Conservation (phyloP, 2,113 vertebrate species). For the Onychorhynchus coronatus region DNA sequence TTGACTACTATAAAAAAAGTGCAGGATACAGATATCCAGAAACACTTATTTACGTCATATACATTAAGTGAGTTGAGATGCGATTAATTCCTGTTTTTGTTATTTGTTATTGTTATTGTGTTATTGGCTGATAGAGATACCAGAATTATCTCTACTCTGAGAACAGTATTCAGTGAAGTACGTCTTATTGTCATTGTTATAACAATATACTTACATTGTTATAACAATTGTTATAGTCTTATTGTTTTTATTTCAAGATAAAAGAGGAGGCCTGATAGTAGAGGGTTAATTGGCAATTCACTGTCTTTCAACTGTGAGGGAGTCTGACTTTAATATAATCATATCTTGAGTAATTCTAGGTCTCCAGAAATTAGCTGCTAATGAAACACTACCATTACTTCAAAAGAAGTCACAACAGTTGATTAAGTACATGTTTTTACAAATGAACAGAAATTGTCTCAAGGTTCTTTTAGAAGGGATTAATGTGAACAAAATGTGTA, state of each 20-base stretch:
- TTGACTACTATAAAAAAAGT: background rate
- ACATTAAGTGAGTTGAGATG: background rate
- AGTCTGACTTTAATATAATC: background rate
- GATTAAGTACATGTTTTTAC: background rate
- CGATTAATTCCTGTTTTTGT: background rate
- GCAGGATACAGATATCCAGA: background rate
- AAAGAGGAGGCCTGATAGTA: background rate
- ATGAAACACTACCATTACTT: constrained; percentile 22
- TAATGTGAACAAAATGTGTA: background rate
- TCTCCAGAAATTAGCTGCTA: constrained; percentile 36
- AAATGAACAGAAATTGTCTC: constrained; percentile 7
- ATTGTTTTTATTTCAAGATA: background rate
- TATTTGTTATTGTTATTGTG: too few species aligned
- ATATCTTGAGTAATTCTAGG: background rate
- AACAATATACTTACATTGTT: too few species aligned
- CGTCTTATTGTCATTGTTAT: too few species aligned
- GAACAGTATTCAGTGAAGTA: background rate
- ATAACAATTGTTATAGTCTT: too few species aligned
- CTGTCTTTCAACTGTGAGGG: background rate
- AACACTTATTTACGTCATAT: background rate
- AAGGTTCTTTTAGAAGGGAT: background rate
- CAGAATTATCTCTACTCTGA: background rate
- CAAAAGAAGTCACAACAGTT: constrained; percentile 14
- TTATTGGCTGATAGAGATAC: background rate
- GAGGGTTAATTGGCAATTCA: background rate